Percentiles rank a stretch among this genome's conserved stretches.
These are phyloP conservation scores for Acleris sparsana DNA, from an alignment of 2,888 invertebrate genomes.

Conservation along the genomic window DNA sequence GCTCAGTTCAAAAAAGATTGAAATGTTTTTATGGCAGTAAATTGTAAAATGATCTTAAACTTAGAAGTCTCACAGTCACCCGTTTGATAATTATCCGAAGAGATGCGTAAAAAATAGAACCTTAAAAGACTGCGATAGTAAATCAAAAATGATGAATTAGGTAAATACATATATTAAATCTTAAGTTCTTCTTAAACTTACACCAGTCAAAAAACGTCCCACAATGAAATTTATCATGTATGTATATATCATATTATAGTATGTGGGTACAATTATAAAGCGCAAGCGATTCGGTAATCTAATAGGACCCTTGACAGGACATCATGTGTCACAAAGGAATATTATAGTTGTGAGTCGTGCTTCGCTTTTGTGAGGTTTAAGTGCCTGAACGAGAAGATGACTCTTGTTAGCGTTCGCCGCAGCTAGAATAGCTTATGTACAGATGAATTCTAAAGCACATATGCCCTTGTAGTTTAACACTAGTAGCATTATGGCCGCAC, in stretches of 20 bases:
- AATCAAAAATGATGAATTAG: too few species aligned
- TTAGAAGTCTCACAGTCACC: too few species aligned
- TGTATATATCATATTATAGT: not conserved
- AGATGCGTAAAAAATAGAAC: too few species aligned
- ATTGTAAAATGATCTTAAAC: too few species aligned
- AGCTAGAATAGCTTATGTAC: slow-evolving; percentile 5
- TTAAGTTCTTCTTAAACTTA: too few species aligned
- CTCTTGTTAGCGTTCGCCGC: slow-evolving; percentile 12
- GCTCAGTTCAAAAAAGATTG: too few species aligned
- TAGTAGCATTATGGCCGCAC: slow-evolving; percentile 1
- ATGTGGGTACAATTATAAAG: not conserved
- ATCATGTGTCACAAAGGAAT: not conserved
- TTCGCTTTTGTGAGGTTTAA: slow-evolving; percentile 21
- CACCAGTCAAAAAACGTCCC: too few species aligned
- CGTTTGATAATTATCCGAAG: too few species aligned
- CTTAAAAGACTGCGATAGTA: too few species aligned
- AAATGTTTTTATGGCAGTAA: too few species aligned
- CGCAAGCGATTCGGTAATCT: slow-evolving; percentile 5
- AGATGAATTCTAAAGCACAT: not conserved
- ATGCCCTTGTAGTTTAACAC: not conserved
- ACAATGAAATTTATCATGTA: not conserved
- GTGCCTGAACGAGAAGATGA: slow-evolving; percentile 25
- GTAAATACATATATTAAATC: too few species aligned
- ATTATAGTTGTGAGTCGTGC: slow-evolving; percentile 6
- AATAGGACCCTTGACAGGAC: slow-evolving; percentile 6